Percentiles rank a stretch among this genome's conserved stretches.
phyloP scores from a whole-genome alignment of 2,113 vertebrate genomes.

The Vidua chalybeata region DNA sequence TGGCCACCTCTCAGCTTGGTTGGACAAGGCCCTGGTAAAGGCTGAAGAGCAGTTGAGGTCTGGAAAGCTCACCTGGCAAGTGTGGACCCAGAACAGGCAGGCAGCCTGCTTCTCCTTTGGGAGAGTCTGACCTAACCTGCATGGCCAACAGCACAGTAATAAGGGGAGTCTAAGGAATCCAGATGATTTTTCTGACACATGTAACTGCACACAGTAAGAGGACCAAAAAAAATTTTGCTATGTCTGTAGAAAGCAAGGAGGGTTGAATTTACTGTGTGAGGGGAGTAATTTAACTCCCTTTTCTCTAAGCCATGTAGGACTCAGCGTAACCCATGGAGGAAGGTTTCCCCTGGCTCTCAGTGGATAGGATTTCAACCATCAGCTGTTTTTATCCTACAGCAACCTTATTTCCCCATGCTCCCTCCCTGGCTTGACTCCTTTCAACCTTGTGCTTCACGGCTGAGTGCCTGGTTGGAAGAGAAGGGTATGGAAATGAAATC shows the following conservation, averaged over 20 bases:
- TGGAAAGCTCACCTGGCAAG: background rate
- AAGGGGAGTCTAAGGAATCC: background rate
- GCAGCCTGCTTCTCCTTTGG: background rate
- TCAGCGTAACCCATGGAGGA: background rate
- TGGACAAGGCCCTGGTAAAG: background rate
- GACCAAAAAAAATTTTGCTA: background rate
- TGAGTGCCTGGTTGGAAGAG: background rate
- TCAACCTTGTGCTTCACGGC: background rate
- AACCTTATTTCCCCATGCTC: background rate
- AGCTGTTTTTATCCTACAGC: background rate
- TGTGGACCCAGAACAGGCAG: background rate
- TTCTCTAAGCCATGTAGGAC: background rate
- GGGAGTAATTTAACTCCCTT: background rate
- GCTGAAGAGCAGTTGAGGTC: background rate
- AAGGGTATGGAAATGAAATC: conserved; percentile 25
- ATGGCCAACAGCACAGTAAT: background rate
- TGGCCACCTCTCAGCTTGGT: background rate
- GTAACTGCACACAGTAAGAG: background rate
- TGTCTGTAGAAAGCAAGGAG: background rate
- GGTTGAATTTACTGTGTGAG: background rate
- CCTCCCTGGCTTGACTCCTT: background rate
- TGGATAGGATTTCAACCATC: background rate
- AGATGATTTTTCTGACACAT: background rate
- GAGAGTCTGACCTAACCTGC: background rate
- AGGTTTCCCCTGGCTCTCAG: background rate